A percentile compares a stretch with the other conserved stretches of the same genome.
Conservation (phyloP, 2,888 invertebrate genomes). For the Hedya salicella region DNA sequence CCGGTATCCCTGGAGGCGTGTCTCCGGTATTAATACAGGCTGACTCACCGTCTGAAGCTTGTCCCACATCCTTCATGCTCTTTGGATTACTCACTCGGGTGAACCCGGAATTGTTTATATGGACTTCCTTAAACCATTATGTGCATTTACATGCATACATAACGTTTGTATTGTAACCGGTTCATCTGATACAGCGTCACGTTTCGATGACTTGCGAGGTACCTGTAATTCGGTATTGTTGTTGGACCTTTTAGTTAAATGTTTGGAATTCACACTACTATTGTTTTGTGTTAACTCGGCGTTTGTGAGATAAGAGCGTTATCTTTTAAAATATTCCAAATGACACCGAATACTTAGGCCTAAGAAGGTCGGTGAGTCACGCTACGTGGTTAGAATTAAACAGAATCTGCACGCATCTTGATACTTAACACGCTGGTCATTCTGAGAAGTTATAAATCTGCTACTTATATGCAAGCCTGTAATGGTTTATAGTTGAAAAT, state of each 20-base stretch:
- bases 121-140: conserved; percentile 52
- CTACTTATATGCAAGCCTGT: conserved; percentile 15
- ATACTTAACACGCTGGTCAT: conserved; percentile 39
- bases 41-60: conserved; percentile 81
- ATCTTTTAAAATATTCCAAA: conserved; percentile 35
- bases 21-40: conserved; percentile 81
- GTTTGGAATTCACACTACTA: conserved; percentile 35
- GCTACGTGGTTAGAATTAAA: conserved; percentile 32
- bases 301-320: conserved; percentile 24
- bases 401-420: conserved; percentile 34
- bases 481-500: conserved; percentile 26
- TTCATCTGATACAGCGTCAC: conserved; percentile 3
- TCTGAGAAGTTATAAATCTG: conserved; percentile 39
- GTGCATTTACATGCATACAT: conserved; percentile 27
- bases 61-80: conserved; percentile 81
- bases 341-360: conserved; percentile 21
- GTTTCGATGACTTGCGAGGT: conserved; percentile 2
- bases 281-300: conserved; percentile 28
- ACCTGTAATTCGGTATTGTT: conserved; percentile 21
- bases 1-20: conserved; percentile 81
- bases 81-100: conserved; percentile 77
- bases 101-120: conserved; percentile 78
- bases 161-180: conserved; percentile 17
- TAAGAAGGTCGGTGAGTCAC: conserved; percentile 42
- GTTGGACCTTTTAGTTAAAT: conserved; percentile 21